phyloP scores from a whole-genome alignment of 2,113 vertebrate species.

The Phyllostomus discolor region DNA sequence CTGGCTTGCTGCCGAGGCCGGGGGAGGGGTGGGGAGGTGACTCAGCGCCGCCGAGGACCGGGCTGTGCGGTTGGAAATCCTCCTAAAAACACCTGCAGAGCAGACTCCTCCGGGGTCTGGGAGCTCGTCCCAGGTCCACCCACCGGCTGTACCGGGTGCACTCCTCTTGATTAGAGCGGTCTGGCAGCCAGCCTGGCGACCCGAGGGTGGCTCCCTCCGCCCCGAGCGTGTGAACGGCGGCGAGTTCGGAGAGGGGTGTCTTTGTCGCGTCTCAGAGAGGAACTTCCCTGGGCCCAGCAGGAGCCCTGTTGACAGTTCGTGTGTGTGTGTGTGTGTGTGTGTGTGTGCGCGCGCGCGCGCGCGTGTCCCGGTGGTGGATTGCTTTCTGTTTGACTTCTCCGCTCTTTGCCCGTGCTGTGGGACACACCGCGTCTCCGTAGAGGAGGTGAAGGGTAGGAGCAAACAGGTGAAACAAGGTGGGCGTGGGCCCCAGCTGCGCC shows the following conservation, averaged over 20 bases:
- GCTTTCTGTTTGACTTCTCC: neutral
- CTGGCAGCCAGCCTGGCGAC: neutral
- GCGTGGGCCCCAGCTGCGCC: neutral
- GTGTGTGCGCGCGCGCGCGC: too few relatives aligned
- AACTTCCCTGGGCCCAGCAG: too few relatives aligned
- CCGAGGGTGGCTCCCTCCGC: neutral
- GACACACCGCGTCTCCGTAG: neutral
- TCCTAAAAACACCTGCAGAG: neutral
- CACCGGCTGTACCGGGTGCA: neutral
- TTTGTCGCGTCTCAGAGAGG: neutral
- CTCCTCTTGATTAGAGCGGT: neutral
- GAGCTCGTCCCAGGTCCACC: neutral
- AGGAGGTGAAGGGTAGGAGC: neutral
- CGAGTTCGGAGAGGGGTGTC: neutral
- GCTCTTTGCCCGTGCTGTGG: neutral
- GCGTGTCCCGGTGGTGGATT: neutral
- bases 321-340: neutral
- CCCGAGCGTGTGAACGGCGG: neutral
- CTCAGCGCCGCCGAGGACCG: too few relatives aligned
- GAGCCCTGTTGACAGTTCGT: neutral
- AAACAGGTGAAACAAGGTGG: neutral
- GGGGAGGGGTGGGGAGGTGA: too few relatives aligned
- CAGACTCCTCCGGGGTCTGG: neutral
- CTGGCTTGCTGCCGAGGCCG: too few relatives aligned
- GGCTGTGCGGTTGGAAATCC: neutral